These are phyloP conservation scores for Protonemura montana DNA, from an alignment of 2,888 invertebrate species.

Conservation along the genomic window DNA sequence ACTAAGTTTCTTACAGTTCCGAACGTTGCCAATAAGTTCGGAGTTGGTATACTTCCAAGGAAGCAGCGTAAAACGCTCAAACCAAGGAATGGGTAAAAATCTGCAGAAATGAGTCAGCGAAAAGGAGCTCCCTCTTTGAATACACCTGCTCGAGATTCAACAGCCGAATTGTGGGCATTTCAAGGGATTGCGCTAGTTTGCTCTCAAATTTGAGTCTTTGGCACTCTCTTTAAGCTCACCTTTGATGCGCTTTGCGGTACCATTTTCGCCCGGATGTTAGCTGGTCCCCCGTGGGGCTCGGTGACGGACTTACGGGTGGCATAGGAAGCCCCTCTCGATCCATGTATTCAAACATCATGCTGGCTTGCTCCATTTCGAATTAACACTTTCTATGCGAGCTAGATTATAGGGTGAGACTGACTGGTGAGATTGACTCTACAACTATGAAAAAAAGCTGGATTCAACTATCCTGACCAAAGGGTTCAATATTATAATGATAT, in stretches of 20 bases:
- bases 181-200: not conserved
- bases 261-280: slow-evolving; percentile 61
- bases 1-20: not conserved
- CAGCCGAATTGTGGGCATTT: not conserved
- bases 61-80: not conserved
- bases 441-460: not conserved
- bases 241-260: slow-evolving; percentile 65
- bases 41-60: not conserved
- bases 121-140: not conserved
- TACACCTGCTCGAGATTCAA: not conserved
- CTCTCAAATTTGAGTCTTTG: not conserved
- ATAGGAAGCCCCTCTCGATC: slow-evolving; percentile 37
- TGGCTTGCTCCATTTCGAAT: slow-evolving; percentile 39
- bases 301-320: slow-evolving; percentile 35
- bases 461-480: not conserved
- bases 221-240: slow-evolving; percentile 56
- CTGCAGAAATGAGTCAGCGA: not conserved
- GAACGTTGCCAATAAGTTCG: not conserved
- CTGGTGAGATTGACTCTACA: too few species aligned
- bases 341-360: slow-evolving; percentile 36
- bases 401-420: not conserved
- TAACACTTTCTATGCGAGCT: not conserved
- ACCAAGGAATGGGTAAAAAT: not conserved
- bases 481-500: not conserved
- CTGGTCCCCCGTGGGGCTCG: slow-evolving; percentile 53